Evolutionary conservation across 2,797 vertebrate species (phyloP), one percentile per base, ranked within the genome.

Genomic region (Clarias laeviceps): DNA sequence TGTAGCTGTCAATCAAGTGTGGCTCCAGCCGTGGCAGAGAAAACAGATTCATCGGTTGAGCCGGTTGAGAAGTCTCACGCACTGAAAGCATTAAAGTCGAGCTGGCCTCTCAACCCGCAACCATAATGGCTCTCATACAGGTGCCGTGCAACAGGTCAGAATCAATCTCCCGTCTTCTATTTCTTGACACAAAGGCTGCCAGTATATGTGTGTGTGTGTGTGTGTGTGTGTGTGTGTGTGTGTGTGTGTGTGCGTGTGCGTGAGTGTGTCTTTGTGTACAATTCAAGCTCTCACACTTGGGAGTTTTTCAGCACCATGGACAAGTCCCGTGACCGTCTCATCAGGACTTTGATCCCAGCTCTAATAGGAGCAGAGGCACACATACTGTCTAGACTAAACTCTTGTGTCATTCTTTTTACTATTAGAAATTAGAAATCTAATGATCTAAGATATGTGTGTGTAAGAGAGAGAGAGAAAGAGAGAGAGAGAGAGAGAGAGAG

Each of bases 141-240:
- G 85, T 85, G 70, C 57, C 79, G 84, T 37, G 87, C 86, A 87
- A 88, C 87, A 90, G 89, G 89, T 88, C 86, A 88, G 79, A 87
- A 90, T 87, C 89, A 90, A 90, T 90, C 87, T 90, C 50, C 82
- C 68, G 79, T 69, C 86, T 84, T 88, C 82, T 88, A 87, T 90
- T 70, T 80, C 62, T 80, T 73, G 12, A 79, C 87, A 89, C 86
- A 88, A 90, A 90, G 85, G 86, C 86, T 22, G 82, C 61, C 27
- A 50, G 81, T 18, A 61, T 62, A 27, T 78, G 18, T 29, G 66
- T 79, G 62, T 86, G 77, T 84, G 82, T 56, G 69, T 54, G 29
- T 84, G 69, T 85, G 65, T 29, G 56, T 72, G 70, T 64, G 32
- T 62, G 62, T 65, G 6, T 82, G 81, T 82, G 81, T 70, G 65